Conservation (phyloP, 2,797 vertebrate species). For the Dromococcyx pavoninus region DNA sequence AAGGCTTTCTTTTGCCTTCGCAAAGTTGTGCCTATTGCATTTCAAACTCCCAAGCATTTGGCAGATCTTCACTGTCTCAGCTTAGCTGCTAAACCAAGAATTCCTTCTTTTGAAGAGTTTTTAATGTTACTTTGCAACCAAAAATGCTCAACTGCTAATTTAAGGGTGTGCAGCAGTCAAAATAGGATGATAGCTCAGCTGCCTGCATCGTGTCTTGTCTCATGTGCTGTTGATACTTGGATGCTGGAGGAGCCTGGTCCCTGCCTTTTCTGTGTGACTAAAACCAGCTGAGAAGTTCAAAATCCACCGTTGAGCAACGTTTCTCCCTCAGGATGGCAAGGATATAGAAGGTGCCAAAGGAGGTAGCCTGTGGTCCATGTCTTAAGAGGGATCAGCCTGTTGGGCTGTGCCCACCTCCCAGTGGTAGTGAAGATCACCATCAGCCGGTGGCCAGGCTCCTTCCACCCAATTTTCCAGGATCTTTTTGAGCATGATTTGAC, state of each 20-base stretch:
- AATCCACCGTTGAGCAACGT: background rate
- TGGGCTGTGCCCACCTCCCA: background rate
- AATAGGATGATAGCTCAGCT: background rate
- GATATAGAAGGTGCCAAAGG: background rate
- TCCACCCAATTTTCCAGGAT: background rate
- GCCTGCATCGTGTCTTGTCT: background rate
- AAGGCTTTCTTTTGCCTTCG: background rate
- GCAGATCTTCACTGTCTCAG: background rate
- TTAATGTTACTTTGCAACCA: background rate
- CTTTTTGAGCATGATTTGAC: background rate
- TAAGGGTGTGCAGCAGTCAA: background rate
- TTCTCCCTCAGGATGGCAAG: background rate
- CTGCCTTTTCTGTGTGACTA: background rate
- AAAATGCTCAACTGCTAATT: background rate
- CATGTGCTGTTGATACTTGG: background rate
- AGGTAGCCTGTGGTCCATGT: background rate
- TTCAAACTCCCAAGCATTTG: constrained; percentile 19
- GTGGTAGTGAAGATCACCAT: background rate
- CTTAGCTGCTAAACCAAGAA: background rate
- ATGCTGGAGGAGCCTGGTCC: background rate
- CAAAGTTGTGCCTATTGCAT: constrained; percentile 38
- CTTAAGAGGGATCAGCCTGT: background rate
- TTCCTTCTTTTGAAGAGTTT: background rate
- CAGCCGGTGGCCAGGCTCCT: background rate
- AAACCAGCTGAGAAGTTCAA: background rate